Percentiles rank a stretch among this genome's conserved stretches.
Conservation (phyloP, 2,888 invertebrate genomes). For the Rhopalosiphum nymphaeae region DNA sequence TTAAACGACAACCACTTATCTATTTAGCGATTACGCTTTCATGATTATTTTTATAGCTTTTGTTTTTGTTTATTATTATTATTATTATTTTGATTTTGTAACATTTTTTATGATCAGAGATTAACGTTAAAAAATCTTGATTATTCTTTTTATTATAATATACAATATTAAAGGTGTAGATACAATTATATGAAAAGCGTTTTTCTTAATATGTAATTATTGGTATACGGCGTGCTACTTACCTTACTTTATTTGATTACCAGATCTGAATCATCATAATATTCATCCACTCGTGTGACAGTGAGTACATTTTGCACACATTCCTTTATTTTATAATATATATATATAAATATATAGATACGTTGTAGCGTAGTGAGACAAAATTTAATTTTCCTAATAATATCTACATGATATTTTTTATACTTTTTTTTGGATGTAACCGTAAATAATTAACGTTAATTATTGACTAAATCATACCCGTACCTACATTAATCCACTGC, state of each 20-base stretch:
- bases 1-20: background rate
- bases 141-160: background rate
- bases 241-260: background rate
- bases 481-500: background rate
- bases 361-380: background rate
- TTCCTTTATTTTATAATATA: background rate
- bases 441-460: background rate
- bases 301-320: background rate
- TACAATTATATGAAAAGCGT: background rate
- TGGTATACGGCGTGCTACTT: background rate
- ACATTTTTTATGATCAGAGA: background rate
- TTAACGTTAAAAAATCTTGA: background rate
- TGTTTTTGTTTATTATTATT: background rate
- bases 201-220: background rate
- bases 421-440: background rate
- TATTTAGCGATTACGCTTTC: background rate
- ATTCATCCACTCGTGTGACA: background rate
- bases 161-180: background rate
- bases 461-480: background rate
- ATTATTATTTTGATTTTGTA: background rate
- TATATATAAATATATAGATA: no score
- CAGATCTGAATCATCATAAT: background rate
- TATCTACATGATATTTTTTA: background rate
- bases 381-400: background rate
- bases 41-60: background rate